Base-by-base conservation (phyloP, 2,113 vertebrate genomes). In the Neolamprologus sp. region DNA sequence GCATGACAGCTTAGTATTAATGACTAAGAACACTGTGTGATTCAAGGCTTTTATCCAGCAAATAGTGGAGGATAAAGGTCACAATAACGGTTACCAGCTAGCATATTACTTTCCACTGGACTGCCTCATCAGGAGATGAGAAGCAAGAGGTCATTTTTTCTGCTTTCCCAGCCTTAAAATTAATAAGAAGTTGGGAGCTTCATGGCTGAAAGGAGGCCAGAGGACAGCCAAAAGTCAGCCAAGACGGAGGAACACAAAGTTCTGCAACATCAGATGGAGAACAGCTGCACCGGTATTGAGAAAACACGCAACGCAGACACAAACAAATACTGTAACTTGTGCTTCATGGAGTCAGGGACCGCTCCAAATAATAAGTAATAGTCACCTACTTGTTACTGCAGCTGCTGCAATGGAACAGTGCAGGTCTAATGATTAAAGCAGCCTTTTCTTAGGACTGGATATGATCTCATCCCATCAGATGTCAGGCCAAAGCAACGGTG, bases 11-110 rank as follows among this genome's bases (percentile, higher is more conserved):
- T 88, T 81, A 83, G 75, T 92, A 87, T 87, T 90, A 95, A 94
- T 90, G 80, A 89, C 73, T 88, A 65, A 92, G 88, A 92, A 88
- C 91, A 82, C 65, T 33, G 85, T 93, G 89, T 86, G 91, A 93
- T 87, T 92, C 45, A 2, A 89, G 84, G 92, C 88, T 91, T 92
- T 88, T 86, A 83, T 86, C 91, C 92, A 93, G 90, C 85, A 90
- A 94, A 91, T 92, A 88, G 87, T 87, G 86, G 84, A 90, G 82
- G 57, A 78, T 84, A 93, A 92, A 94, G 93, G 92, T 94, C 93
- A 95, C 71, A 81, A 85, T 82, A 91, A 89, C 83, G 28, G 65
- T 84, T 87, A 79, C 55, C 7, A 51, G 86, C 81, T 12, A 65
- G 71, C 47, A 28, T 60, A 84, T 92, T 87, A 86, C 85, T 92